Percentiles rank a stretch among this genome's conserved stretches.
phyloP scores from a whole-genome alignment of 2,888 invertebrate species.

The Cancer borealis region DNA sequence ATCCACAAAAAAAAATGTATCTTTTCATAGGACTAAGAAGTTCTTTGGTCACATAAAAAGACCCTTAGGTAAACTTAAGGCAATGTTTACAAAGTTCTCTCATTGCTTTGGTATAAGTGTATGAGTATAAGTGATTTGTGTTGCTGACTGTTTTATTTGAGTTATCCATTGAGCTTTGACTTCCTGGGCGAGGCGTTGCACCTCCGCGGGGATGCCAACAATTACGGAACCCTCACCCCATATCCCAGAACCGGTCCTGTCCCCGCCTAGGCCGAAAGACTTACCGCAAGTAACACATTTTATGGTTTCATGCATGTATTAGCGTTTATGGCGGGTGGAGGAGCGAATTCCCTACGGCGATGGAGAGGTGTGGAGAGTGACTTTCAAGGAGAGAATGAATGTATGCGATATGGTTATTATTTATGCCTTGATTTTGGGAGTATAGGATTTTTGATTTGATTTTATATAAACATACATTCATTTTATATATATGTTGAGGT shows the following conservation, averaged over 20 bases:
- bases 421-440: not conserved
- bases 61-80: not conserved
- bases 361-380: not conserved
- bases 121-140: not conserved
- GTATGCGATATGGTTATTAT: not conserved
- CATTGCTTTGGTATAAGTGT: not conserved
- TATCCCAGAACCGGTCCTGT: conserved; percentile 61
- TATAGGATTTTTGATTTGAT: too few relatives aligned
- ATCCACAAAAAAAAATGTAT: not conserved
- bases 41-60: not conserved
- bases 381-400: too few relatives aligned
- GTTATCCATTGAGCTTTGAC: not conserved
- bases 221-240: conserved; percentile 46
- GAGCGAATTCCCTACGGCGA: not conserved
- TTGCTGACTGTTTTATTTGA: not conserved
- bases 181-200: not conserved
- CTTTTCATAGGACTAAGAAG: not conserved
- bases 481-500: not conserved
- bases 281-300: conserved; percentile 50
- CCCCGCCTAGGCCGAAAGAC: conserved; percentile 49
- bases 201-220: conserved; percentile 58
- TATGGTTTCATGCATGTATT: conserved; percentile 57
- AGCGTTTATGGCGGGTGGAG: conserved; percentile 26
- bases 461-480: too few relatives aligned
- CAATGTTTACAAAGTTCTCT: not conserved